Base-by-base conservation (phyloP, 1,140 invertebrate genomes). In the Drosophila lowei region DNA sequence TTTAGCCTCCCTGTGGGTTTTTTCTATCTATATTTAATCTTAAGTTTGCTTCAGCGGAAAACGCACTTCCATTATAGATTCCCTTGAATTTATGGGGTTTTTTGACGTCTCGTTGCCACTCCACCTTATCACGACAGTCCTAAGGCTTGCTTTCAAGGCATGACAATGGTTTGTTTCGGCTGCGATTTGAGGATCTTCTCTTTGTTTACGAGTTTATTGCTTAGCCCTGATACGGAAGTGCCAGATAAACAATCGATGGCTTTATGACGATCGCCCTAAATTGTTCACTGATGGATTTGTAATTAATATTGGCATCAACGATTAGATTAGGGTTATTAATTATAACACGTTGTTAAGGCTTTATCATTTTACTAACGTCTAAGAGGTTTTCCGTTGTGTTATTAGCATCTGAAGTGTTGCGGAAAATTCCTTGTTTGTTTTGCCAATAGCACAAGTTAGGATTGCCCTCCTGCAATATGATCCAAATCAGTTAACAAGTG, bases 211-310 rank as follows among this genome's bases (percentile, higher is more conserved):
- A 55, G 48, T 68, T 67, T 70, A 68, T 49, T 56, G 44, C 8
- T 57, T 34, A 57, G 44, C 18, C 21, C 41, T 34, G 63, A 11
- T 56, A 43, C 52, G 59, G 76, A 83, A 75, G 83, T 60, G 16
- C 16, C 25, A 18, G 66, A 68, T 68, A 57, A 57, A 11, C 43
- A 42, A 54, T 52, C 9, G 25, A 79, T 62, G 63, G 61, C 50
- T 64, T 84, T 85, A 84, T 60, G 80, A 63, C 67, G 50, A 56
- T 72, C 34, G 58, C 71, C 61, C 73, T 47, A 85, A 83, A 85
- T 84, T 60, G 66, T 34, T 59, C 44, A 7, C 52, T 85, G 67
- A 84, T 84, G 81, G 81, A 48, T 72, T 86, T 73, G 74, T 80
- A 84, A 84, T 84, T 86, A 80, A 77, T 65, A 68, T 38, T 55